Evolutionary conservation across 2,797 vertebrate species (phyloP), one percentile per base, ranked within the genome.

Genomic region (Arnoldichthys spilopterus): DNA sequence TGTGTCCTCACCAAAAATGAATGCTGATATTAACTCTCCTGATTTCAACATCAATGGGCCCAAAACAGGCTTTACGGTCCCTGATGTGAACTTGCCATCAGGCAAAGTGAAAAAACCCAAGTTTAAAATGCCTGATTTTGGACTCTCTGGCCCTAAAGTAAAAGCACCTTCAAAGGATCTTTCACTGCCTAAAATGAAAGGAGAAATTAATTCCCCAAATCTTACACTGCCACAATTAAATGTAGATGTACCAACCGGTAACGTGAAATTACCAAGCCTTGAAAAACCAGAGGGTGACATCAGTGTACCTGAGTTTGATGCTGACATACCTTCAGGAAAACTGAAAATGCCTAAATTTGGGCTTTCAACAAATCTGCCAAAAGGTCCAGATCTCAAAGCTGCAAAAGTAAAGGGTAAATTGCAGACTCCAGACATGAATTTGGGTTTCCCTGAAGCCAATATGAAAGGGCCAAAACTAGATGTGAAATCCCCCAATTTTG

Each of bases 381-480:
- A 86, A 86, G 66, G 81, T 0, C 87, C 85, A 16, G 86, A 87
- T 18, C 24, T 88, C n/a, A n/a, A n/a, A n/a, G n/a, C n/a, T n/a
- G n/a, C n/a, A n/a, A n/a, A n/a, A n/a, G n/a, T 11, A 84, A 81
- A 11, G 82, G 72, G 47, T 78, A 73, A 22, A 30, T 85, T 2
- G 51, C n/a, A 81, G 59, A 37, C 30, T 45, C 84, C 85, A 64
- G 61, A 82, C 1, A 5, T 88, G 22, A 71, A 77, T 47, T 4
- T 84, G 24, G 12, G 30, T 32, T 34, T 72, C 4, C 77, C 77
- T 71, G 59, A 85, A 32, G 12, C 82, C 40, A 72, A 87, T 47
- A 26, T 89, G 0, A 86, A 86, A 18, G 28, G 80, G 24, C 86
- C 89, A 0, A 89, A 81, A 6, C 72, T 90, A 9, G 83, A 91